Conservation (phyloP, 2,113 vertebrate genomes). For the Paedocypris sp. region DNA sequence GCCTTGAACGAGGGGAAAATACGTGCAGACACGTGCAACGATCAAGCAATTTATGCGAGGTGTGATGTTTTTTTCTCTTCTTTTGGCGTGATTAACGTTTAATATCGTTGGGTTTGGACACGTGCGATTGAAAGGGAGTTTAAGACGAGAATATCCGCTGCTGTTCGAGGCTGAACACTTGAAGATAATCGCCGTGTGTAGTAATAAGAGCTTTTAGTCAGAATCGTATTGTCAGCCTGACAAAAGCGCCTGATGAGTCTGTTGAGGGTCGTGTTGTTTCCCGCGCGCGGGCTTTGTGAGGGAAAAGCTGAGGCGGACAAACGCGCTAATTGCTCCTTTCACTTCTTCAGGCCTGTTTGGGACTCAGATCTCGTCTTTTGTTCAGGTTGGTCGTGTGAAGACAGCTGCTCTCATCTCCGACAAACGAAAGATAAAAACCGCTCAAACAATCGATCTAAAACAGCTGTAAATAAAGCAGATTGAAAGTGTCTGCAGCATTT, state of each 20-base stretch:
- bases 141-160: too few relatives aligned
- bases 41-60: too few relatives aligned
- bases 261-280: neutral
- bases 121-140: too few relatives aligned
- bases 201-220: neutral
- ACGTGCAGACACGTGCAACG: neutral
- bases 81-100: too few relatives aligned
- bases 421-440: slow-evolving; percentile 5
- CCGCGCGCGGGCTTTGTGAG: too few relatives aligned
- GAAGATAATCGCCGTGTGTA: neutral
- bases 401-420: slow-evolving; percentile 40
- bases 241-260: neutral
- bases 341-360: slow-evolving; percentile 53
- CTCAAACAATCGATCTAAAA: too few relatives aligned
- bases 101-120: too few relatives aligned
- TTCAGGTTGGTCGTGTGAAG: slow-evolving; percentile 6
- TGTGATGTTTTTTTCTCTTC: too few relatives aligned
- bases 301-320: slow-evolving; percentile 32
- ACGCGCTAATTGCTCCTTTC: slow-evolving; percentile 52
- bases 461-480: too few relatives aligned
- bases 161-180: too few relatives aligned
- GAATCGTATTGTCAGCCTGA: neutral
- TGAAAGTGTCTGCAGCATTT: too few relatives aligned
- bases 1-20: neutral
- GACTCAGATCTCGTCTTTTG: slow-evolving; percentile 40